Conservation (phyloP, 1,140 invertebrate genomes). For the Drepana arcuata region DNA sequence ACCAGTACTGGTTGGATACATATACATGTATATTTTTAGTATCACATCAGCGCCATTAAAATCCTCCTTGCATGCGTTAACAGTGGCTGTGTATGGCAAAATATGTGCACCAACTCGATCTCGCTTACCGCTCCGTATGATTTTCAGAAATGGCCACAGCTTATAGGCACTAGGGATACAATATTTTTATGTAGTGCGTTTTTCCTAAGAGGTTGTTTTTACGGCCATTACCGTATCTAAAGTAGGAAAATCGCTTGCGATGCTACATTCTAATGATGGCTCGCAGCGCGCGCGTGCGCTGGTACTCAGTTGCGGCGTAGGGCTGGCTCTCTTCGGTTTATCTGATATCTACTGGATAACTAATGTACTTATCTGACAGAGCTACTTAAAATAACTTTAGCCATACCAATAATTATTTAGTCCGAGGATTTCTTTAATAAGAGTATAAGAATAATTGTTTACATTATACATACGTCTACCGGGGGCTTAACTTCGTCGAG, state of each 20-base stretch:
- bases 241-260: constrained; percentile 68
- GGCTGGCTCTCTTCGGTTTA: too few species aligned
- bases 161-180: constrained; percentile 64
- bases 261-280: constrained; percentile 65
- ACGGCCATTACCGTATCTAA: constrained; percentile 57
- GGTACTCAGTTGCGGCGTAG: constrained; percentile 31
- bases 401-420: too few species aligned
- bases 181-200: constrained; percentile 68
- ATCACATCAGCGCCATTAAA: constrained; percentile 65
- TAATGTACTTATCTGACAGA: too few species aligned
- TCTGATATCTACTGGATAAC: too few species aligned
- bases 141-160: constrained; percentile 66
- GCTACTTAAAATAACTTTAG: too few species aligned
- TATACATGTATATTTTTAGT: constrained; percentile 59
- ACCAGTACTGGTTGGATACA: constrained; percentile 39
- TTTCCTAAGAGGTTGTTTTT: constrained; percentile 58
- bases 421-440: too few species aligned
- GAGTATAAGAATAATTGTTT: too few species aligned
- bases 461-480: too few species aligned
- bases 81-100: constrained; percentile 57
- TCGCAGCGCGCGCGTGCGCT: constrained; percentile 55
- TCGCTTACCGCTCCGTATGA: constrained; percentile 63
- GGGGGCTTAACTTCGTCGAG: too few species aligned
- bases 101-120: constrained; percentile 58
- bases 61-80: constrained; percentile 66